phyloP scores from a whole-genome alignment of 2,888 invertebrate species.

The Pyrochroa serraticornis region DNA sequence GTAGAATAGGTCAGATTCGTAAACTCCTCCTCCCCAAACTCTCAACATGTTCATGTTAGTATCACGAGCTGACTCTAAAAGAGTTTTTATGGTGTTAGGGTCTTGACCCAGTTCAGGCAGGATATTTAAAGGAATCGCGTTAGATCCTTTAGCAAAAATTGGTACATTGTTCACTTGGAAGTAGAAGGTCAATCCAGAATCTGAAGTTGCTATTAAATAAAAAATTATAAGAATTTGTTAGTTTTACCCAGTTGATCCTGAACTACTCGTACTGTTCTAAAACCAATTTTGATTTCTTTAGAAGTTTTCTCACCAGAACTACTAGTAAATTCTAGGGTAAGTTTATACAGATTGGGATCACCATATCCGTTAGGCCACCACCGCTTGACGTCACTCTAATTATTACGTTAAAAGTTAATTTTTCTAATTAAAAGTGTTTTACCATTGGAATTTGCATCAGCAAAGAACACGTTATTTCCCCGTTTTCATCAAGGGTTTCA shows the following conservation, averaged over 20 bases:
- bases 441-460: no score
- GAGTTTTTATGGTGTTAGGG: constrained; percentile 63
- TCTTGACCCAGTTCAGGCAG: constrained; percentile 76
- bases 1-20: constrained; percentile 91
- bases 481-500: background rate
- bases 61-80: constrained; percentile 73
- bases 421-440: no score
- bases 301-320: constrained; percentile 45
- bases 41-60: constrained; percentile 91
- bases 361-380: constrained; percentile 99
- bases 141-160: constrained; percentile 94
- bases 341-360: constrained; percentile 74
- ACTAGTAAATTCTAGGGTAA: constrained; percentile 63
- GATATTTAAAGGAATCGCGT: constrained; percentile 89
- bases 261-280: constrained; percentile 82
- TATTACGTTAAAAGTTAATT: constrained; percentile 1
- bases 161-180: constrained; percentile 84
- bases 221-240: background rate
- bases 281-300: constrained; percentile 75
- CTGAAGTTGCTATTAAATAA: constrained; percentile 29
- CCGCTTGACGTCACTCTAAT: constrained; percentile 57
- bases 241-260: constrained; percentile 66
- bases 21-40: constrained; percentile 98
- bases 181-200: constrained; percentile 76
- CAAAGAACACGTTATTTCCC: no score